phyloP scores from a whole-genome alignment of 2,888 invertebrate genomes.

The Conomelus anceps region DNA sequence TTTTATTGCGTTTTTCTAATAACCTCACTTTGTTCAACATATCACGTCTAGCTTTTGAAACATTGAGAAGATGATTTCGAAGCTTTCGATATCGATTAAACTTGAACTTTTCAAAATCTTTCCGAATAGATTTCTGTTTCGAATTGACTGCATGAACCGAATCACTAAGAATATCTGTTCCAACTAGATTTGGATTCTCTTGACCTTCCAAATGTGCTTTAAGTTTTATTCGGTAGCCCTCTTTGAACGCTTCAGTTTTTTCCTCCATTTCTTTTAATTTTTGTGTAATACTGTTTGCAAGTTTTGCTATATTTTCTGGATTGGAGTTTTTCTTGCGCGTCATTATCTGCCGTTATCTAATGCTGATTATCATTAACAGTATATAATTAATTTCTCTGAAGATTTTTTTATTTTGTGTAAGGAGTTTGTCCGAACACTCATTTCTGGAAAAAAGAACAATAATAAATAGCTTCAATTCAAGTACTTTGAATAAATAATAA shows the following conservation, averaged over 20 bases:
- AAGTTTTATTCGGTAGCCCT: background rate
- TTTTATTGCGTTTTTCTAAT: background rate
- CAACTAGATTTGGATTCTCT: background rate
- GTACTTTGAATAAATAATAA: too few relatives aligned
- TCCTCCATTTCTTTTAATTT: background rate
- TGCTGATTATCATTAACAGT: too few relatives aligned
- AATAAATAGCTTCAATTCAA: too few relatives aligned
- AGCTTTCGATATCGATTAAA: background rate
- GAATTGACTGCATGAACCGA: background rate
- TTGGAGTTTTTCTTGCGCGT: background rate
- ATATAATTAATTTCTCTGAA: too few relatives aligned
- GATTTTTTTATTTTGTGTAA: too few relatives aligned
- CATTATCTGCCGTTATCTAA: too few relatives aligned
- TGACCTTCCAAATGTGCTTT: too few relatives aligned
- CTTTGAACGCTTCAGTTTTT: background rate
- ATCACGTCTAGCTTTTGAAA: background rate
- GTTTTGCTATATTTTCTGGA: too few relatives aligned
- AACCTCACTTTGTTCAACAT: background rate
- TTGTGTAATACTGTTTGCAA: background rate
- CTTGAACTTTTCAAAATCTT: background rate
- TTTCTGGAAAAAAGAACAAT: too few relatives aligned
- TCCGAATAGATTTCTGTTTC: background rate
- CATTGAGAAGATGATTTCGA: background rate
- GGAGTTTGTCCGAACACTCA: too few relatives aligned
- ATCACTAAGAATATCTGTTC: background rate